These are phyloP conservation scores for Dermatemys mawii DNA, from an alignment of 2,113 vertebrate species.

Conservation along the genomic window DNA sequence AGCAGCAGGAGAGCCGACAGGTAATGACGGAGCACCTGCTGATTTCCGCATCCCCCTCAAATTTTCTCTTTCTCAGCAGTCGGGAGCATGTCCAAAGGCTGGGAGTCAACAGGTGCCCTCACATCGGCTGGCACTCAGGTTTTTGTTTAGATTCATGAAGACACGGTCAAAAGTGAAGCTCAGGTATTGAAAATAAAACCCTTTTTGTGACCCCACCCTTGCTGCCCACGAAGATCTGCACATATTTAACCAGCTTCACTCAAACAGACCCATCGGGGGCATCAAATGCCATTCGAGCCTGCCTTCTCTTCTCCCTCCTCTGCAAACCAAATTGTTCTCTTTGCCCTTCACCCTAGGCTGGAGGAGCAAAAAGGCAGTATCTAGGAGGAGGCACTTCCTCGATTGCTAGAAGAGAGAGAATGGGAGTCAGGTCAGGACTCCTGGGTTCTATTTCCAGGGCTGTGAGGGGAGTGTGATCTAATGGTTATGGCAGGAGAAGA, in stretches of 20 bases:
- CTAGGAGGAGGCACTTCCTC: not conserved
- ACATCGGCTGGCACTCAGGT: not conserved
- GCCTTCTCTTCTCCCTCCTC: not conserved
- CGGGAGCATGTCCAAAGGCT: not conserved
- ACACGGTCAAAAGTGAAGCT: not conserved
- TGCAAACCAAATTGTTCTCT: not conserved
- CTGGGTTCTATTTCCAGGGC: not conserved
- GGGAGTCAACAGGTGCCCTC: not conserved
- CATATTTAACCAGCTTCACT: not conserved
- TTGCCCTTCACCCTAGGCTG: not conserved
- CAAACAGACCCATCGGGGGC: not conserved
- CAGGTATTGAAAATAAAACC: not conserved
- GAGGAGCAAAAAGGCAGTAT: not conserved
- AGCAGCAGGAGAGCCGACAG: accelerated
- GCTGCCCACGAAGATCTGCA: not conserved
- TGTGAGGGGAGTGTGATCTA: not conserved
- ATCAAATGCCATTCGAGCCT: not conserved
- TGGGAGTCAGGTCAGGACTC: not conserved
- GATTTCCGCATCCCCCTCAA: not conserved
- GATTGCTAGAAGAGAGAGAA: not conserved
- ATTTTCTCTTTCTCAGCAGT: accelerated
- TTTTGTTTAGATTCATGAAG: not conserved
- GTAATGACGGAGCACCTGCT: not conserved
- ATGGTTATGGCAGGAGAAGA: too few species aligned
- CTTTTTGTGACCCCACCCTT: not conserved